Percentiles rank a stretch among this genome's conserved stretches.
Conservation (phyloP, 1,140 invertebrate genomes). For the Anastrepha ludens region DNA sequence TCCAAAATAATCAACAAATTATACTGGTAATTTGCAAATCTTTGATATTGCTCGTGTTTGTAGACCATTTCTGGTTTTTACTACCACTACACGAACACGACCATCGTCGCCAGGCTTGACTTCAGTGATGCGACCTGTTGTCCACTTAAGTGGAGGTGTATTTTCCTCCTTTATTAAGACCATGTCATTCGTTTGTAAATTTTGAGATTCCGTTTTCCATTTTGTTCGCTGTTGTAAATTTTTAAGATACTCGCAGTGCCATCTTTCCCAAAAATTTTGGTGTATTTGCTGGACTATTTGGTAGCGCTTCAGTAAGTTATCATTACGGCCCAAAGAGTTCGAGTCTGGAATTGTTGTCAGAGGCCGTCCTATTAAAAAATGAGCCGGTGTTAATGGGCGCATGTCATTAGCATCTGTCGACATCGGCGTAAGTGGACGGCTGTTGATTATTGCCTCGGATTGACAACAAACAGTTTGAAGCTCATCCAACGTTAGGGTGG, state of each 20-base stretch:
- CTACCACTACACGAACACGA: conserved; percentile 20
- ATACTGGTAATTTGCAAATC: not conserved
- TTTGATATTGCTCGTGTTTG: conserved; percentile 32
- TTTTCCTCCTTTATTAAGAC: too few relatives aligned
- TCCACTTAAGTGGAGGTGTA: conserved; percentile 54
- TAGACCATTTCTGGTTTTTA: not conserved
- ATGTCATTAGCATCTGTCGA: too few relatives aligned
- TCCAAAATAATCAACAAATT: not conserved
- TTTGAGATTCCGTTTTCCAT: too few relatives aligned
- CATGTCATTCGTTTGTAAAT: too few relatives aligned
- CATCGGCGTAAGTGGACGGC: too few relatives aligned
- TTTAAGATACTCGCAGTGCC: too few relatives aligned
- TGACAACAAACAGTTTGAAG: too few relatives aligned
- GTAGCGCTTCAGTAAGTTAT: not conserved
- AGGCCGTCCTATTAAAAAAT: conserved; percentile 11
- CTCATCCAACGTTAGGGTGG: too few relatives aligned
- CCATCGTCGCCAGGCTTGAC: conserved; percentile 27
- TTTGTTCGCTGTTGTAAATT: too few relatives aligned
- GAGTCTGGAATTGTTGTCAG: conserved; percentile 39
- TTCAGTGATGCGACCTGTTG: not conserved
- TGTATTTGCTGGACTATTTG: not conserved
- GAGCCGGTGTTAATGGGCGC: conserved; percentile 10
- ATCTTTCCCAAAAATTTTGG: conserved; percentile 55
- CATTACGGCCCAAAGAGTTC: not conserved
- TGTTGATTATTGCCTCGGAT: too few relatives aligned